phyloP scores from a whole-genome alignment of 2,888 invertebrate genomes.

The Trisateles emortualis region DNA sequence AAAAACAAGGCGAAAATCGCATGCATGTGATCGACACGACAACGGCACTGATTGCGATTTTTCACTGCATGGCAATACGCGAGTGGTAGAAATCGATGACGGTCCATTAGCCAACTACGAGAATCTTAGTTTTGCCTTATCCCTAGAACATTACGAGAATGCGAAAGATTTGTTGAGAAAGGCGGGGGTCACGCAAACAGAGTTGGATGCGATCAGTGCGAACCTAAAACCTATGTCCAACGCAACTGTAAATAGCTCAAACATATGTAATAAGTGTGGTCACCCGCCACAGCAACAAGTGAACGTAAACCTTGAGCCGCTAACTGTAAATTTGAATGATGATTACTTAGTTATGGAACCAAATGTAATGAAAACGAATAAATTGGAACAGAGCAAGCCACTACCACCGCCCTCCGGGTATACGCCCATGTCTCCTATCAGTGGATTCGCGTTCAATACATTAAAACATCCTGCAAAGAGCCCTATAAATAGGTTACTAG shows the following conservation, averaged over 20 bases:
- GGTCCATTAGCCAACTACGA: slow-evolving; percentile 88
- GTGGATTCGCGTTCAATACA: slow-evolving; percentile 75
- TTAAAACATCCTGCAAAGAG: slow-evolving; percentile 69
- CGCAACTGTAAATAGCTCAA: slow-evolving; percentile 47
- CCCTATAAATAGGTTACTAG: slow-evolving; percentile 66
- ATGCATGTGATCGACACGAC: slow-evolving; percentile 48
- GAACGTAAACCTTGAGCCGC: slow-evolving; percentile 25
- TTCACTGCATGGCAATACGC: slow-evolving; percentile 41
- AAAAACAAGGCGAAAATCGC: slow-evolving; percentile 84
- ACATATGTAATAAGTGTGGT: slow-evolving; percentile 88
- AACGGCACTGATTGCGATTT: slow-evolving; percentile 14
- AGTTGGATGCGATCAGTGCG: slow-evolving; percentile 76
- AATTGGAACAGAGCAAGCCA: slow-evolving; percentile 54
- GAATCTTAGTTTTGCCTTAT: slow-evolving; percentile 92
- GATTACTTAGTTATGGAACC: slow-evolving; percentile 91
- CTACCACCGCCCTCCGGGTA: slow-evolving; percentile 83
- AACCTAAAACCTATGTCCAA: slow-evolving; percentile 65
- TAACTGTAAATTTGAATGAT: slow-evolving; percentile 58
- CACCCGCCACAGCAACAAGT: slow-evolving; percentile 69
- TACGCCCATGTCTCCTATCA: slow-evolving; percentile 91
- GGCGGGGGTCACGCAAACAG: slow-evolving; percentile 85
- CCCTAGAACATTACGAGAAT: slow-evolving; percentile 92
- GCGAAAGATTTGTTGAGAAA: slow-evolving; percentile 89
- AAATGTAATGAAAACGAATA: slow-evolving; percentile 65
- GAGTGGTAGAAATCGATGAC: slow-evolving; percentile 66